Evolutionary conservation across 2,888 invertebrate genomes (phyloP), one percentile per base, ranked within the genome.

Genomic region (Leucophenga montana): DNA sequence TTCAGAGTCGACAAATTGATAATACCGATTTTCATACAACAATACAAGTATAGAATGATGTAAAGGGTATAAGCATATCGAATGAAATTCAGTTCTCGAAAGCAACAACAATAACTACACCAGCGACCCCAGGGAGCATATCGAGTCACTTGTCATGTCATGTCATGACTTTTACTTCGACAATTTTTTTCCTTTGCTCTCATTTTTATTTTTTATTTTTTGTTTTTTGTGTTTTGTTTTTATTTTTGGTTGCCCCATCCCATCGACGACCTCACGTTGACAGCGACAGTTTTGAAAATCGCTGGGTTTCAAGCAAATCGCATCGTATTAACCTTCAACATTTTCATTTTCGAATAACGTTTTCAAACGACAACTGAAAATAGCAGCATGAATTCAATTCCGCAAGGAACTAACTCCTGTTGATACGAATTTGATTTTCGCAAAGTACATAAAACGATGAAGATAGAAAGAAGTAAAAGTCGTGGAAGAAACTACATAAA

Each of bases 281-380:
- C 39, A 39, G 39, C 39, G 39, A 39, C 39, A 39, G 50, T 50
- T 50, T 18, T 50, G 46, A 46, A 14, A 46, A 13, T n/a, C 14
- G n/a, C n/a, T 46, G 13, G 46, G 46, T 50, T 50, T 5, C 68
- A 68, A 68, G 67, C 73, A 77, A 83, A 83, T 81, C 75, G 77
- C 82, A 80, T 73, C 73, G 77, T 73, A 80, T 82, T 84, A 82
- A 83, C 84, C 81, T 76, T 80, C 77, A 75, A 77, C 82, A 76
- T 80, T 67, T 74, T 73, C 78, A 75, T 79, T 78, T 75, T 67
- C 71, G 16, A 50, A 8, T 50, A 11, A 16, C 50, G n/a, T n/a
- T 50, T 50, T 50, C 18, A 5, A 33, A 16, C 22, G 31, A 61
- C 16, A 61, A 61, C 61, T 31, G 18, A 14, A 31, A 44, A 39